phyloP scores from a whole-genome alignment of 2,113 vertebrate species.

The Egretta garzetta region DNA sequence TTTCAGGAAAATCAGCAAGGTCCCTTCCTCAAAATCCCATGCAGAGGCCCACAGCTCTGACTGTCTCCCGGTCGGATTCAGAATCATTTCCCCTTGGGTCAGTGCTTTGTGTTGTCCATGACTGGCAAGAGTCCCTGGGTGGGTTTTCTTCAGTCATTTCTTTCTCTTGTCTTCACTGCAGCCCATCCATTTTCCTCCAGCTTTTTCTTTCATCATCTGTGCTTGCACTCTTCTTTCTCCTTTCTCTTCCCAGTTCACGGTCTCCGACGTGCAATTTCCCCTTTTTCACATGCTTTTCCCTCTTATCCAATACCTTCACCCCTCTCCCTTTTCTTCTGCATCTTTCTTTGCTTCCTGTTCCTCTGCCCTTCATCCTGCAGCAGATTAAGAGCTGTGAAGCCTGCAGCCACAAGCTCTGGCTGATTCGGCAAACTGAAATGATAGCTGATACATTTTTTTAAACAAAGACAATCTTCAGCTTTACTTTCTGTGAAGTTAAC shows the following conservation, averaged over 20 bases:
- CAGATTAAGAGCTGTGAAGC: background rate
- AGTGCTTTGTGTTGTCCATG: constrained; percentile 32
- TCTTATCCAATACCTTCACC: background rate
- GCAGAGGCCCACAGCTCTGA: constrained; percentile 6
- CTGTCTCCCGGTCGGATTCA: background rate
- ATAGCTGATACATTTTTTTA: background rate
- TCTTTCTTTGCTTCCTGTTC: background rate
- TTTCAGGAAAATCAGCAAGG: constrained; percentile 46
- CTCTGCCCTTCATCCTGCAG: background rate
- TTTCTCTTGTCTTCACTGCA: constrained; percentile 10
- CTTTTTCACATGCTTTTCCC: background rate
- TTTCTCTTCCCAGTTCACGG: constrained; percentile 4
- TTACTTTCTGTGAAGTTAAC: background rate
- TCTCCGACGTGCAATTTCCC: background rate
- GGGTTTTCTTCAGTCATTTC: constrained; percentile 17
- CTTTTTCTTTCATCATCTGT: background rate
- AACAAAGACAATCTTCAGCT: background rate
- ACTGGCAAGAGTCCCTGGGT: background rate
- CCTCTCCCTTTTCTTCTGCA: background rate
- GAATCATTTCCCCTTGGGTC: background rate
- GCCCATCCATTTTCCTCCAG: background rate
- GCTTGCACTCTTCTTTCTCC: background rate
- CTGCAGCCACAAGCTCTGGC: background rate
- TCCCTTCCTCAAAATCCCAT: constrained; percentile 29
- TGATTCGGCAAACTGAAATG: background rate